Evolutionary conservation across 2,888 invertebrate species (phyloP).

Genomic region (Dendrolimus pini): DNA sequence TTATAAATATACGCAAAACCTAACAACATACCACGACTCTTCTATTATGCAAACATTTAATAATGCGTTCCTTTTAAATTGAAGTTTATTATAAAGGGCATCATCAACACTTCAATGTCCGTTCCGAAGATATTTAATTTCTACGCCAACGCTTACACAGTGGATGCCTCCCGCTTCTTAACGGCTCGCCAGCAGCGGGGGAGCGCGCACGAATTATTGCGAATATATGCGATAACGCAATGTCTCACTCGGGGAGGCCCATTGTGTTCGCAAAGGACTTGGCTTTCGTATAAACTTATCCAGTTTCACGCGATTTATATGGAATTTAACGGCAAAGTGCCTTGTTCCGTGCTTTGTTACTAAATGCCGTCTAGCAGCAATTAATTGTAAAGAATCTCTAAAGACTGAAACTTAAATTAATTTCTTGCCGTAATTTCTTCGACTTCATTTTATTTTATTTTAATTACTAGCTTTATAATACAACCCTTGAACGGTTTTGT

Average conservation of each 20-base stretch:
- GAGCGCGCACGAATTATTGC: slow-evolving; percentile 39
- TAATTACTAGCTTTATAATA: no score
- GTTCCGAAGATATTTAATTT: slow-evolving; percentile 33
- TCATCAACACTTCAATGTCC: slow-evolving; percentile 14
- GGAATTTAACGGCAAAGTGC: slow-evolving; percentile 7
- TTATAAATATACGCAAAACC: no score
- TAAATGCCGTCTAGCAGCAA: no score
- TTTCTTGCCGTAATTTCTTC: no score
- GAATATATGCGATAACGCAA: slow-evolving; percentile 49
- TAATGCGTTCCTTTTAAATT: slow-evolving; percentile 1
- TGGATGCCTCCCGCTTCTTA: slow-evolving; percentile 33
- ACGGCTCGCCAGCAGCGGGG: slow-evolving; percentile 27
- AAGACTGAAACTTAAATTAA: no score
- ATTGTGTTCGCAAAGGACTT: slow-evolving; percentile 26
- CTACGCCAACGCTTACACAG: slow-evolving; percentile 21
- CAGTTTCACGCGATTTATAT: slow-evolving; percentile 47
- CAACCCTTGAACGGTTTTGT: no score
- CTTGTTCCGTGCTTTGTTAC: slow-evolving; percentile 23
- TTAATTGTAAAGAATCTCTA: no score
- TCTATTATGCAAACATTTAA: no score
- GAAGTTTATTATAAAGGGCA: slow-evolving; percentile 7
- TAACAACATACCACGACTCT: no score
- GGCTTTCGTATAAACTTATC: slow-evolving; percentile 43
- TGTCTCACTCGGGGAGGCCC: slow-evolving; percentile 23
- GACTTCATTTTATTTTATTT: no score